phyloP scores from a whole-genome alignment of 2,797 vertebrate genomes.

The Gastrophryne carolinensis region DNA sequence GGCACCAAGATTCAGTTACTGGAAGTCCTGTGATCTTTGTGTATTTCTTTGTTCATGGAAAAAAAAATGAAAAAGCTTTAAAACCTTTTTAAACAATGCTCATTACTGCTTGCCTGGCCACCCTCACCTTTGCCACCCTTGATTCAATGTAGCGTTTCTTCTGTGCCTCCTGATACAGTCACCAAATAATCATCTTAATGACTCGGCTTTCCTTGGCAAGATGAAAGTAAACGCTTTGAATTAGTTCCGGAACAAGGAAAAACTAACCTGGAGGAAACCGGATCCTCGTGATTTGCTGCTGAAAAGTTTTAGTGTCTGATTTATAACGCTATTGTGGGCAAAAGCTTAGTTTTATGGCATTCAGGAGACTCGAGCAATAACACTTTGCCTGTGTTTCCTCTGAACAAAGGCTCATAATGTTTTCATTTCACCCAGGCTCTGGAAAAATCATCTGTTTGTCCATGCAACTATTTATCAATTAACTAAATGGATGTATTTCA shows the following conservation, averaged over 20 bases:
- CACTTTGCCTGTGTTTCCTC: neutral
- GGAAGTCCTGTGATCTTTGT: neutral
- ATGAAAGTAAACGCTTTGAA: constrained; percentile 24
- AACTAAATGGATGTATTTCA: neutral
- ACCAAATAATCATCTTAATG: constrained; percentile 17
- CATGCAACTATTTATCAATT: neutral
- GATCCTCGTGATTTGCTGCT: constrained; percentile 21
- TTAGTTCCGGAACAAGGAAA: neutral
- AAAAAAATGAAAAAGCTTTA: neutral
- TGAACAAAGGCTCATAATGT: neutral
- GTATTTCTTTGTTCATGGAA: neutral
- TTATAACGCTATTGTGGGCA: constrained; percentile 6
- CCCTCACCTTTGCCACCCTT: neutral
- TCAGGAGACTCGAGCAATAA: constrained; percentile 12
- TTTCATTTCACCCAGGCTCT: neutral
- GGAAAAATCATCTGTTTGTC: neutral
- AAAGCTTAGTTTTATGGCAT: constrained; percentile 20
- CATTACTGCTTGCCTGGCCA: neutral
- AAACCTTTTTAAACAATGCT: neutral
- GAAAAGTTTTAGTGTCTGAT: constrained; percentile 24
- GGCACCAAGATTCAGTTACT: neutral
- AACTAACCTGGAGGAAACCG: neutral
- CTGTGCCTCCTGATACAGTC: constrained; percentile 1
- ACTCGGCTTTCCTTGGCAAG: neutral
- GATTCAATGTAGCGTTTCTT: neutral